Evolutionary conservation across 2,797 vertebrate genomes (phyloP).

Genomic region (Cossypha caffra): DNA sequence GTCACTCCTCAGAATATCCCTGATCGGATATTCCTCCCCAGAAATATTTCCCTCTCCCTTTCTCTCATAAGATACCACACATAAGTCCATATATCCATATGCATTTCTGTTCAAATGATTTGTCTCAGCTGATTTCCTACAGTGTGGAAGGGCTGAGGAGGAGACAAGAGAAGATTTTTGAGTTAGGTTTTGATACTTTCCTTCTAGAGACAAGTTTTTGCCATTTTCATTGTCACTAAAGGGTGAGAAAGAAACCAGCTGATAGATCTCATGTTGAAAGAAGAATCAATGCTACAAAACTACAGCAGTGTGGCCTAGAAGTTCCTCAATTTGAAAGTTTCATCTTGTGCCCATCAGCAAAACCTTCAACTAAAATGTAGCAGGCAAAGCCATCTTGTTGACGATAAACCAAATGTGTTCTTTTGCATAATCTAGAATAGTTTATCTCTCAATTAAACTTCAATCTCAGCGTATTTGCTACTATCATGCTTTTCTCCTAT

Average conservation of each 20-base stretch:
- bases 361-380: neutral
- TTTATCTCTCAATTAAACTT: neutral
- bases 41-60: neutral
- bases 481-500: neutral
- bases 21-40: neutral
- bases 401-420: neutral
- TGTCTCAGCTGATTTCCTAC: neutral
- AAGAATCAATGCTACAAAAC: conserved; percentile 54
- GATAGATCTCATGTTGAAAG: neutral
- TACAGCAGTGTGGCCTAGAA: conserved; percentile 2
- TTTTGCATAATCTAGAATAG: neutral
- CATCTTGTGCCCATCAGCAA: conserved; percentile 13
- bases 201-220: neutral
- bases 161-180: neutral
- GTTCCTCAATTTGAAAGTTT: conserved; percentile 60
- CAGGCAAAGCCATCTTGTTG: neutral
- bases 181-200: neutral
- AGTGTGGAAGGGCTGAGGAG: neutral
- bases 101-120: neutral
- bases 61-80: neutral
- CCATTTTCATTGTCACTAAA: neutral
- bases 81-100: neutral
- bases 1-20: neutral
- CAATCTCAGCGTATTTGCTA: neutral
- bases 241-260: neutral